Base-by-base conservation (phyloP, 1,140 invertebrate species). In the Rhyacophila brunnea region DNA sequence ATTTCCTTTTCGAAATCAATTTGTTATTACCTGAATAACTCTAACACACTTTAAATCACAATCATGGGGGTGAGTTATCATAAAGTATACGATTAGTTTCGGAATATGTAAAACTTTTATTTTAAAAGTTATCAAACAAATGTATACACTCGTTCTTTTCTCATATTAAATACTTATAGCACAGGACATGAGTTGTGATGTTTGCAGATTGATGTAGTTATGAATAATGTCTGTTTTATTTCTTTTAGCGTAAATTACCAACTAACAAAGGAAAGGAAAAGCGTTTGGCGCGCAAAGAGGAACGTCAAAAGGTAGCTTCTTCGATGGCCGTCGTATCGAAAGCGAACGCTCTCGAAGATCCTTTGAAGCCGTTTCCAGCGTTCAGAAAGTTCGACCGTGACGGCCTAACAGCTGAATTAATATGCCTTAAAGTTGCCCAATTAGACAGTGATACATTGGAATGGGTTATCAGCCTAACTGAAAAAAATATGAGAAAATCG, bases 401-500 rank as follows among this genome's bases (percentile, higher is more conserved):
- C 66, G 72, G 69, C n/a, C 53, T 77, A 18, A 62, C 65, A 14
- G 72, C 69, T 15, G 67, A 72, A 62, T 23, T 65, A 13, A 54
- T 54, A 5, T 65, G 63, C 40, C 47, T 18, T 11, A 59, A 56
- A 13, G 63, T 65, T 19, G 13, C 48, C 9, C 48, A 65, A 35
- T 36, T 65, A 14, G 53, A 55, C 15, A 47, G 40, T 17, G 60
- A 65, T 11, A 59, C 64, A 13, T 54, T 77, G 17, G 67, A 82
- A 15, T 83, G 81, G 80, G 75, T 80, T 34, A 80, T 83, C 60
- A 73, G 79, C 65, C 70, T 86, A 13, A 80, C 81, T 32, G 81
- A 84, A 67, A 74, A 73, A 58, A 86, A 86, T 71, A 85, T 86
- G 82, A 78, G 80, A 68, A 68, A 69, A 60, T 73, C 81, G 79